phyloP scores from a whole-genome alignment of 2,113 vertebrate genomes.

The Austrofundulus limnaeus region DNA sequence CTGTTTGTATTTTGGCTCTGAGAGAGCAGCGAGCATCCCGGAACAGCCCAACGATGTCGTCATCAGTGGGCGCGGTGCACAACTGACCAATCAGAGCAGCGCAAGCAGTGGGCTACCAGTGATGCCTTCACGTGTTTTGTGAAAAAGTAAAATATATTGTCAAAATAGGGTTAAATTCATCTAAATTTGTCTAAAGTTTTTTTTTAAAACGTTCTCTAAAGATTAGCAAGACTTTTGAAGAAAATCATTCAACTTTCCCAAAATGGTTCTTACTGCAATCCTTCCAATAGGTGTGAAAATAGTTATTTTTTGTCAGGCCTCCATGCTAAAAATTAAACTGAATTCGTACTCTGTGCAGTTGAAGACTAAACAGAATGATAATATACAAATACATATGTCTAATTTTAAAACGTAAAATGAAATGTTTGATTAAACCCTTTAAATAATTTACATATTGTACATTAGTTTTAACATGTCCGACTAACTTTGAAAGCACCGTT shows the following conservation, averaged over 20 bases:
- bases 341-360: no score
- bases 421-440: not conserved
- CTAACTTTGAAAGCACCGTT: not conserved
- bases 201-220: no score
- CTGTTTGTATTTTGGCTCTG: slow-evolving; percentile 12
- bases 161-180: no score
- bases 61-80: slow-evolving; percentile 56
- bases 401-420: not conserved
- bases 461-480: not conserved
- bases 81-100: slow-evolving; percentile 57
- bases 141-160: not conserved
- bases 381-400: rapidly evolving
- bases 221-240: no score
- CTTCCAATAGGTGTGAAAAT: no score
- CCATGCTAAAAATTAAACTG: no score
- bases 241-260: no score
- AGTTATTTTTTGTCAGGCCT: no score
- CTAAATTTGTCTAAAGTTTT: no score
- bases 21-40: slow-evolving; percentile 6
- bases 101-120: slow-evolving; percentile 11
- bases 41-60: slow-evolving; percentile 36
- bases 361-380: not conserved
- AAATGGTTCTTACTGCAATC: no score
- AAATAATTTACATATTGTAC: not conserved
- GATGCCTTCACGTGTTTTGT: slow-evolving; percentile 2